A percentile compares a stretch with the other conserved stretches of the same genome.
These are phyloP conservation scores for Indicator indicator DNA, from an alignment of 2,113 vertebrate genomes.

Conservation along the genomic window DNA sequence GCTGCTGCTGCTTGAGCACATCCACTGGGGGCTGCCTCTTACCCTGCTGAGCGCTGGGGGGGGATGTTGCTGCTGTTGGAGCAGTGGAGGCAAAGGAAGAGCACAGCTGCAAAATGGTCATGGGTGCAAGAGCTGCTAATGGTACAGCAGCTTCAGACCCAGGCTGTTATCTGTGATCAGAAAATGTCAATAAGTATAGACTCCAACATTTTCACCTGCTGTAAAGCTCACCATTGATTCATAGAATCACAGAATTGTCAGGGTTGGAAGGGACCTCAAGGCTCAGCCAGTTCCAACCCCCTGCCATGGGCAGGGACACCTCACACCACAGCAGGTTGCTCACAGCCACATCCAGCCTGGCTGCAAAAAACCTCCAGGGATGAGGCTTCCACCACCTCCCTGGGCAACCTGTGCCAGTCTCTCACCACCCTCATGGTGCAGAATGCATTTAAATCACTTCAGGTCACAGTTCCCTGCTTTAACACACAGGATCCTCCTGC, in stretches of 20 bases:
- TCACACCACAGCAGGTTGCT: no score
- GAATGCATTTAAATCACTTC: conserved; percentile 40
- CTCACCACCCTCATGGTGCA: no score
- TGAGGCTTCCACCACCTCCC: no score
- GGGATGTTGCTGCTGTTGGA: not conserved
- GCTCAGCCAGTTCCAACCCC: no score
- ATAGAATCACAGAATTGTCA: no score
- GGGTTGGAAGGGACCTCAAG: no score
- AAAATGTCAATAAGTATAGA: conserved; percentile 48
- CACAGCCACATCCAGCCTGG: no score
- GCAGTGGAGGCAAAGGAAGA: not conserved
- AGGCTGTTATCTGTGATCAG: conserved; percentile 53
- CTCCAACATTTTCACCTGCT: conserved; percentile 42
- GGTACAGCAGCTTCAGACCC: conserved; percentile 20
- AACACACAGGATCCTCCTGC: conserved; percentile 38
- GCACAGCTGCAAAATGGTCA: not conserved
- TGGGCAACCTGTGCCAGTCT: no score
- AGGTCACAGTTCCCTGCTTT: conserved; percentile 29
- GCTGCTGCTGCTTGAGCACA: not conserved
- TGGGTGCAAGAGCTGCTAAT: conserved; percentile 3
- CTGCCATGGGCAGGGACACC: no score
- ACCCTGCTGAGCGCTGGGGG: not conserved
- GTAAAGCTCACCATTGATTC: conserved; percentile 48
- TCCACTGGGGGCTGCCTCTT: not conserved
- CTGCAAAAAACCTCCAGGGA: no score